A percentile compares a stretch with the other conserved stretches of the same genome.
Evolutionary conservation across 2,888 invertebrate species (phyloP).

Genomic region (Scrobipalpa atriplicella): DNA sequence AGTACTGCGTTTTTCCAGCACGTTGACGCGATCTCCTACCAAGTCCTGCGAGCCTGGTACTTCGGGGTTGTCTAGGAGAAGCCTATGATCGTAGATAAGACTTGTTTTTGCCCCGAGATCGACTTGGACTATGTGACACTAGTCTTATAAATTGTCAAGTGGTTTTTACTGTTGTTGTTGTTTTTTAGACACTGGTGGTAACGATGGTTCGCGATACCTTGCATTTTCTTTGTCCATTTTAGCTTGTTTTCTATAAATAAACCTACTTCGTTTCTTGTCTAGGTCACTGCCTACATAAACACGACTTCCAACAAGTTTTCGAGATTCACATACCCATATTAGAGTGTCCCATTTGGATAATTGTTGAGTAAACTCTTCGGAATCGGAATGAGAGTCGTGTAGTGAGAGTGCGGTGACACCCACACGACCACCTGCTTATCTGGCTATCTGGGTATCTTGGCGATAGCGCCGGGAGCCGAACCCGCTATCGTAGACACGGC

Average conservation of each 20-base stretch:
- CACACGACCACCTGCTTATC: conserved; percentile 69
- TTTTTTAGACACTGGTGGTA: conserved; percentile 32
- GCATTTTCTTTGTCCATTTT: conserved; percentile 7
- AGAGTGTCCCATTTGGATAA: conserved; percentile 25
- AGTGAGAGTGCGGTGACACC: conserved; percentile 39
- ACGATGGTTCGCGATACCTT: conserved; percentile 20
- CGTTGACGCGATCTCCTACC: conserved; percentile 50
- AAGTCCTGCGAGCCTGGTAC: conserved; percentile 67
- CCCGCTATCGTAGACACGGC: conserved; percentile 56
- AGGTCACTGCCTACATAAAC: conserved; percentile 5
- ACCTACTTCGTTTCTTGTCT: background rate
- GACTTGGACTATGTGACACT: conserved; percentile 38
- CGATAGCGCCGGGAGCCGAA: conserved; percentile 59
- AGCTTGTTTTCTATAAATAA: conserved; percentile 12
- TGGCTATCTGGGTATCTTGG: conserved; percentile 58
- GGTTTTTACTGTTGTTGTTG: conserved; percentile 47
- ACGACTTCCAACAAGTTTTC: conserved; percentile 6
- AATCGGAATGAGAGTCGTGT: conserved; percentile 9
- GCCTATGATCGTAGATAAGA: conserved; percentile 76
- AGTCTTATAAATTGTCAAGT: conserved; percentile 45
- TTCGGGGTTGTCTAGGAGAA: conserved; percentile 66
- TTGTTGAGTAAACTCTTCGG: conserved; percentile 25
- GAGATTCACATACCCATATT: conserved; percentile 18
- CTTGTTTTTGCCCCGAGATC: conserved; percentile 28
- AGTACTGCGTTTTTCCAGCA: conserved; percentile 69